Evolutionary conservation across 2,888 invertebrate genomes (phyloP).

Genomic region (Yponomeuta cagnagella): DNA sequence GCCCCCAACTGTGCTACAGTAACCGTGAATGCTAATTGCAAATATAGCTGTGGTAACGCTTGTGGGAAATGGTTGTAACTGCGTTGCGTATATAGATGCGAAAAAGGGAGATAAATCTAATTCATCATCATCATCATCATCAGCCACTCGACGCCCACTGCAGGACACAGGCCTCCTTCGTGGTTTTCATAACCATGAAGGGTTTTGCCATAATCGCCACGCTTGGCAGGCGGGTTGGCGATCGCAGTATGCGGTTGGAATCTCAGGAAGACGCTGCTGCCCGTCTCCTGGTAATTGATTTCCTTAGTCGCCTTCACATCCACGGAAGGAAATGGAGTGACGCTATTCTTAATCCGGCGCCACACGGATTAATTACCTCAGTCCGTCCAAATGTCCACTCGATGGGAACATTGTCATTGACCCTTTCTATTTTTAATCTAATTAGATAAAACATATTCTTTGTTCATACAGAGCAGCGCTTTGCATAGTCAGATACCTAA

Average conservation of each 20-base stretch:
- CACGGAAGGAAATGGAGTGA: no score
- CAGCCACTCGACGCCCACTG: no score
- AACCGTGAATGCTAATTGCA: not conserved
- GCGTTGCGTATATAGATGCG: not conserved
- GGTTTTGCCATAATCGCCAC: no score
- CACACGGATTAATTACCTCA: conserved; percentile 43
- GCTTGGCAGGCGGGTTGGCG: no score
- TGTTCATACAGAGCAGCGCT: not conserved
- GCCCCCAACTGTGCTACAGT: not conserved
- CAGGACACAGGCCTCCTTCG: no score
- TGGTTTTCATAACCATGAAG: no score
- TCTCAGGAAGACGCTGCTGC: no score
- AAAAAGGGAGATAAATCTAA: not conserved
- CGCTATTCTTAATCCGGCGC: no score
- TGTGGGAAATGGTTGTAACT: not conserved
- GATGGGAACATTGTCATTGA: conserved; percentile 80
- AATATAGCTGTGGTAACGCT: not conserved
- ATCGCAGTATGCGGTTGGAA: no score
- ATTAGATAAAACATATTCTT: not conserved
- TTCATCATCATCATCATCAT: no score
- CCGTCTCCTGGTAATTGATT: no score
- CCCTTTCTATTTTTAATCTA: conserved; percentile 50
- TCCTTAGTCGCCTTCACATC: no score
- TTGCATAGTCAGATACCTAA: not conserved
- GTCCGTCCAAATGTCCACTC: conserved; percentile 88